Evolutionary conservation across 2,888 invertebrate genomes (phyloP).

Genomic region (Deilephila elpenor): DNA sequence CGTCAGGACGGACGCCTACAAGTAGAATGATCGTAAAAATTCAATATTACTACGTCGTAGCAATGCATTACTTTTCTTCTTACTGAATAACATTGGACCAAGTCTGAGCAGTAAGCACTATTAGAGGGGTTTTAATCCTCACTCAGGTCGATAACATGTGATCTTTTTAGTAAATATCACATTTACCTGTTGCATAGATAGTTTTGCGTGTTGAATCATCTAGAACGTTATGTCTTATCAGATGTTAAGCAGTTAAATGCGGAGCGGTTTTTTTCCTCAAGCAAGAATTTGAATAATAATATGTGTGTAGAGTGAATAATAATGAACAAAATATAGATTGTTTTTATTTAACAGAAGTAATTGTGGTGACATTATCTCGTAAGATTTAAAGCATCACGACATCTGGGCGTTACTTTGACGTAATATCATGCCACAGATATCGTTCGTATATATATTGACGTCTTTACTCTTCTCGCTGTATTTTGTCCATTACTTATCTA

Average conservation of each 20-base stretch:
- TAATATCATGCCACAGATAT: slow-evolving; percentile 78
- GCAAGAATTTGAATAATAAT: background rate
- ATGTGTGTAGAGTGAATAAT: background rate
- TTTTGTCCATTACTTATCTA: slow-evolving; percentile 80
- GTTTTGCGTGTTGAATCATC: too few relatives aligned
- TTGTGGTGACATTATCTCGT: slow-evolving; percentile 71
- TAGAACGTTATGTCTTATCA: background rate
- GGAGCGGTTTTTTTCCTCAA: slow-evolving; percentile 3
- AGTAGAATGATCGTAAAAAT: too few relatives aligned
- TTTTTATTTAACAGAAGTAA: slow-evolving; percentile 44
- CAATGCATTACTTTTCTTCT: too few relatives aligned
- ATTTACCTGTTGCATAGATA: too few relatives aligned
- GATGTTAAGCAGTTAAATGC: background rate
- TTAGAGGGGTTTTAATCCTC: too few relatives aligned
- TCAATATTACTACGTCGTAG: too few relatives aligned
- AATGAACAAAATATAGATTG: slow-evolving; percentile 20
- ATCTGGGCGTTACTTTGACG: slow-evolving; percentile 83
- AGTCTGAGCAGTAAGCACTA: too few relatives aligned
- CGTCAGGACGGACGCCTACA: too few relatives aligned
- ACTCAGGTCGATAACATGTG: too few relatives aligned
- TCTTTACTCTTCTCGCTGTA: slow-evolving; percentile 70
- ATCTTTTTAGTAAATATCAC: too few relatives aligned
- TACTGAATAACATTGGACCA: too few relatives aligned
- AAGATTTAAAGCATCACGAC: slow-evolving; percentile 76
- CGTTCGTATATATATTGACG: slow-evolving; percentile 81